These are phyloP conservation scores for Deilephila porcellus DNA, from an alignment of 2,888 invertebrate species.

Conservation along the genomic window DNA sequence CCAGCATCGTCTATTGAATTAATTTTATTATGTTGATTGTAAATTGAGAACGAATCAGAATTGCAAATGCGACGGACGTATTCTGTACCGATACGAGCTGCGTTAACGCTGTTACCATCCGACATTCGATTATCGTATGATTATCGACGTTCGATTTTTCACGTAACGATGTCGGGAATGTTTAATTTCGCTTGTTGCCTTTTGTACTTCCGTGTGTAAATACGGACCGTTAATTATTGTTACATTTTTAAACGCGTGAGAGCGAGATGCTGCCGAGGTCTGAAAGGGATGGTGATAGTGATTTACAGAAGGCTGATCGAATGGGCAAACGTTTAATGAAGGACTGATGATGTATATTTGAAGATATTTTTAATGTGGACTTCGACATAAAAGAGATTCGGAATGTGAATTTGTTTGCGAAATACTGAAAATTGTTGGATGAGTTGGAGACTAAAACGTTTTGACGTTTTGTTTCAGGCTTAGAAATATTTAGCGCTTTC, in stretches of 20 bases:
- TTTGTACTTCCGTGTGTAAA: constrained; percentile 18
- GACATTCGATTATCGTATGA: constrained; percentile 53
- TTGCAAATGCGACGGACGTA: constrained; percentile 65
- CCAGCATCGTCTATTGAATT: constrained; percentile 67
- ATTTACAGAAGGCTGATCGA: constrained; percentile 16
- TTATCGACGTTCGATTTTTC: constrained; percentile 48
- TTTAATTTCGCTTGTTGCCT: constrained; percentile 26
- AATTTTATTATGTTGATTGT: constrained; percentile 80
- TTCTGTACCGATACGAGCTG: constrained; percentile 49
- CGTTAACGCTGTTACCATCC: constrained; percentile 52
- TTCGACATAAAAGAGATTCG: background rate
- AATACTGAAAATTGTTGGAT: no score
- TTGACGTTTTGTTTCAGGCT: no score
- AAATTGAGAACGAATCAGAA: constrained; percentile 75
- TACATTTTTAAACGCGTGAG: constrained; percentile 13
- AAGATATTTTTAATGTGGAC: background rate
- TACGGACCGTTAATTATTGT: constrained; percentile 22
- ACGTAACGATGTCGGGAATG: constrained; percentile 34
- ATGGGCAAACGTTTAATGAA: constrained; percentile 1
- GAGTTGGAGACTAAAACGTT: no score
- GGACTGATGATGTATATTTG: background rate
- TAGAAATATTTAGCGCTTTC: no score
- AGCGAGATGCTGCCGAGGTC: background rate
- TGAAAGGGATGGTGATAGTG: background rate
- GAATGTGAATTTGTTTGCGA: background rate